Conservation (phyloP, 2,113 vertebrate species). For the Mus pahari region DNA sequence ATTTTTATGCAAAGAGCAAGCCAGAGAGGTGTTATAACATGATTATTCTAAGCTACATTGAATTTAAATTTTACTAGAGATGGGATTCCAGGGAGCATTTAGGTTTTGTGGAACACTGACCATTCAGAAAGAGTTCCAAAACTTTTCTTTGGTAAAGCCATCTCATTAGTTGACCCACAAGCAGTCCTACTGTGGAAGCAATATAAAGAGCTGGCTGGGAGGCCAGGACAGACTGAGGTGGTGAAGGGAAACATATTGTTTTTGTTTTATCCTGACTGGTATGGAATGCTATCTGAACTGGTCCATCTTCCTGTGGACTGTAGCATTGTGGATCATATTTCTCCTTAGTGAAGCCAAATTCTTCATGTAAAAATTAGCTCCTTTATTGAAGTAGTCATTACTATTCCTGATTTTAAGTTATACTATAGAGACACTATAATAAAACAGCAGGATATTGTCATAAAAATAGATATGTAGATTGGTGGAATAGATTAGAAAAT, state of each 20-base stretch:
- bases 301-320: background rate
- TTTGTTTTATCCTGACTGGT: background rate
- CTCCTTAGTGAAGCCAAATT: background rate
- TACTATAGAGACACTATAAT: background rate
- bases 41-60: background rate
- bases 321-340: background rate
- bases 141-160: background rate
- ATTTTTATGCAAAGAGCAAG: slow-evolving; percentile 25
- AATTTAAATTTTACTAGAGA: slow-evolving; percentile 26
- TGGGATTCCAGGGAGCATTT: background rate
- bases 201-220: background rate
- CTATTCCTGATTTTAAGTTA: background rate
- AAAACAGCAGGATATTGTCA: background rate
- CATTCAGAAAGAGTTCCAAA: background rate
- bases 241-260: background rate
- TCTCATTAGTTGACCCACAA: background rate
- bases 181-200: background rate
- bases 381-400: background rate
- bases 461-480: background rate
- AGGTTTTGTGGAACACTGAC: background rate
- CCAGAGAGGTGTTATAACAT: background rate
- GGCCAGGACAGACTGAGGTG: background rate
- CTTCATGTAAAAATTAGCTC: slow-evolving; percentile 34
- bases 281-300: background rate
- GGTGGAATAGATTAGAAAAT: background rate